Base-by-base conservation (phyloP, 2,888 invertebrate genomes). In the Drosophila fungiperda region DNA sequence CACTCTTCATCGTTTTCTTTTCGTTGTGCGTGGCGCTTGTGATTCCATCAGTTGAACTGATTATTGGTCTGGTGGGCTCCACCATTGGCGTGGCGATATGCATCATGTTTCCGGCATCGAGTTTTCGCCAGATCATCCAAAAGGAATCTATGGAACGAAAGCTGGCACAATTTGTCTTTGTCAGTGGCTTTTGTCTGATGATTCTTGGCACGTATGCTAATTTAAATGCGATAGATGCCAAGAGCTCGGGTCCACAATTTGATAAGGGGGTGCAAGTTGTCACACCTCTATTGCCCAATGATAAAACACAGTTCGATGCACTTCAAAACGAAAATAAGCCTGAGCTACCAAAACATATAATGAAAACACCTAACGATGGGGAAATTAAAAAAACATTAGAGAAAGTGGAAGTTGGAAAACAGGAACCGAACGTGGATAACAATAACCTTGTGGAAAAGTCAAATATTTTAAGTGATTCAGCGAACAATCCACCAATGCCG, bases 51-150 rank as follows among this genome's bases (percentile, higher is more conserved):
- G 97, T 98, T 68, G 98, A 99, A 94, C 95, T 99, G 85, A 97
- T 99, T 63, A 95, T 99, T 68, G 99, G 99, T 0, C 94, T 99
- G 40, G 96, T 98, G 42, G 99, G 99, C 0, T 98, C 99, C 2
- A 99, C 99, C 0, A 98, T 99, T 83, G 99, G 99, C 0, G 97
- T 98, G 17, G 95, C 98, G 79, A 96, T 99, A 79, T 99, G 99
- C 88, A 95, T 98, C 40, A 96, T 99, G 90, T 97, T 99, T 90
- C 99, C 99, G 0, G 97, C 98, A 0, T 95, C 97, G 0, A 97
- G 98, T 91, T 99, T 98, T 92, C 95, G 98, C 38, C 95, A 96
- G 75, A 95, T 98, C 71, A 96, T 97, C 12, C 95, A 95, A 53
- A 98, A 97, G 92, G 95, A 97, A 78, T 97, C 97, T 0, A 97